These are phyloP conservation scores for Drosophila truncata DNA, from an alignment of 1,140 invertebrate genomes.

Conservation along the genomic window DNA sequence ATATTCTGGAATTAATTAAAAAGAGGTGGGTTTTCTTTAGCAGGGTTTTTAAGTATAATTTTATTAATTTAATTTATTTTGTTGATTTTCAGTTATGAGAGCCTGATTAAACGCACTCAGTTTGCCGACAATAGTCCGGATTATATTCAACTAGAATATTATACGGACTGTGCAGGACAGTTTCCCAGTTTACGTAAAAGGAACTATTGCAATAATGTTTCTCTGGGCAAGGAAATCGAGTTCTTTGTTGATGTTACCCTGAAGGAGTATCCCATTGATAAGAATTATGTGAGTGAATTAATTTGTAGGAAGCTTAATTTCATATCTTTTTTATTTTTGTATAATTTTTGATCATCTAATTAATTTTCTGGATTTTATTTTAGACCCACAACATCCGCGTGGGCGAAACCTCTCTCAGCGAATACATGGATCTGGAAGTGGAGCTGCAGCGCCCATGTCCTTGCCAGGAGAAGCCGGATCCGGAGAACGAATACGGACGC, in stretches of 20 bases:
- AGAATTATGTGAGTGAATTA: constrained; percentile 74
- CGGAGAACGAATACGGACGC: constrained; percentile 48
- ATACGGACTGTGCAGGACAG: constrained; percentile 86
- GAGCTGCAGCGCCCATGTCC: constrained; percentile 80
- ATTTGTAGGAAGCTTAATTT: not conserved
- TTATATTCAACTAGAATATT: constrained; percentile 87
- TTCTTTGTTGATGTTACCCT: constrained; percentile 87
- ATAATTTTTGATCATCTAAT: not conserved
- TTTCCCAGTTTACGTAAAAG: constrained; percentile 72
- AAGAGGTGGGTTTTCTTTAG: constrained; percentile 81
- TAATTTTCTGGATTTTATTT: not conserved
- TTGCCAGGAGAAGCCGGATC: constrained; percentile 55
- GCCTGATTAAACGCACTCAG: constrained; percentile 87
- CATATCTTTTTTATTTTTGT: not conserved
- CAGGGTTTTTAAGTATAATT: fast-evolving
- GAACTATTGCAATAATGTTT: constrained; percentile 87
- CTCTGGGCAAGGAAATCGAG: constrained; percentile 86
- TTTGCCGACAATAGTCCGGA: constrained; percentile 86
- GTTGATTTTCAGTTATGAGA: constrained; percentile 84
- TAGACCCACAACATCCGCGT: constrained; percentile 71
- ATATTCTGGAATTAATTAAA: constrained; percentile 88
- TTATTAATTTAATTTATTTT: not conserved
- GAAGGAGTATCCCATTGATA: constrained; percentile 85
- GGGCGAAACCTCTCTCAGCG: constrained; percentile 81
- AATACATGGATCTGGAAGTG: constrained; percentile 80